A percentile compares a stretch with the other conserved stretches of the same genome.
These are phyloP conservation scores for Okapia johnstoni DNA, from an alignment of 2,113 vertebrate species.

Conservation along the genomic window DNA sequence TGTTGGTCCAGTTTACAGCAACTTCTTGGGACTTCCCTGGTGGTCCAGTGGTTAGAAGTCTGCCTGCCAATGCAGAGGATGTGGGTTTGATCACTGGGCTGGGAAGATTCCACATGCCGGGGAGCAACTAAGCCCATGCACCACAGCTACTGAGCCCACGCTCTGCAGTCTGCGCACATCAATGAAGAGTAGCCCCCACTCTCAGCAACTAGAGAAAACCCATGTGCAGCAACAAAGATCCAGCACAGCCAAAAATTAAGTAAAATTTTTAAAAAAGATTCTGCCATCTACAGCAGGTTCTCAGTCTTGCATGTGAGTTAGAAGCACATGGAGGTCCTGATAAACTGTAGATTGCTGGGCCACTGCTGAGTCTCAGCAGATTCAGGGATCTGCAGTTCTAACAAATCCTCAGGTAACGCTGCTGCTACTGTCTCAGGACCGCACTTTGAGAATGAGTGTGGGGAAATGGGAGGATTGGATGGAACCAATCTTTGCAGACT, in stretches of 20 bases:
- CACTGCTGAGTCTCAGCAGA: neutral
- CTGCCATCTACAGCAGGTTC: neutral
- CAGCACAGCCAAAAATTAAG: neutral
- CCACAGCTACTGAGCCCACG: neutral
- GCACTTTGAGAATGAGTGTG: neutral
- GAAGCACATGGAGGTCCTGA: neutral
- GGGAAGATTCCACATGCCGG: neutral
- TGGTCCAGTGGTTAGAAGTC: neutral
- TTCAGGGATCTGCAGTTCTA: neutral
- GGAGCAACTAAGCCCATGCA: neutral
- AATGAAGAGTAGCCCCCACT: neutral
- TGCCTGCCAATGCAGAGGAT: neutral
- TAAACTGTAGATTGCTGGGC: neutral
- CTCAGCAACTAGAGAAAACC: neutral
- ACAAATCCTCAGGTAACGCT: neutral
- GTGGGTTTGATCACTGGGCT: neutral
- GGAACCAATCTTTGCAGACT: neutral
- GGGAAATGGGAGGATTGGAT: neutral
- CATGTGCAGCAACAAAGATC: neutral
- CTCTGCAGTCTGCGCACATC: neutral
- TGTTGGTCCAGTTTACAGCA: neutral
- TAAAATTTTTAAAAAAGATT: too few relatives aligned
- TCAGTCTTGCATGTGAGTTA: neutral
- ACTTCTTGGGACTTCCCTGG: neutral
- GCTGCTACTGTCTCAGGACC: neutral